Evolutionary conservation across 2,888 invertebrate species (phyloP).

Genomic region (Rutpela maculata): DNA sequence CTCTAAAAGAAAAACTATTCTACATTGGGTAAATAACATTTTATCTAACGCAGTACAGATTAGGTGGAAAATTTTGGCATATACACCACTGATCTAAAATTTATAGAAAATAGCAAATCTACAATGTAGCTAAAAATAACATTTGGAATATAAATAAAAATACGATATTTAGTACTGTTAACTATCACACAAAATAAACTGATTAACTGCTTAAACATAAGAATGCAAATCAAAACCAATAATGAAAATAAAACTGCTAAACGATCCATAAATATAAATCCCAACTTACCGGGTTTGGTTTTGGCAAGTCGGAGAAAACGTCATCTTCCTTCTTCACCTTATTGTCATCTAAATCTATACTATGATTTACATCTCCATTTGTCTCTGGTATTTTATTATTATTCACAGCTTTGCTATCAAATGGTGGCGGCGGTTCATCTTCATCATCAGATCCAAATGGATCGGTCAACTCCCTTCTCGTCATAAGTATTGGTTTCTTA

Average conservation of each 20-base stretch:
- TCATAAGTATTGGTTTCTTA: slow-evolving; percentile 80
- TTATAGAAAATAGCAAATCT: not conserved
- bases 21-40: not conserved
- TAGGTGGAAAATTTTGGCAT: not conserved
- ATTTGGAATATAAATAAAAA: not conserved
- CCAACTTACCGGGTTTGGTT: slow-evolving; percentile 70
- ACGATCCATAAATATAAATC: slow-evolving; percentile 16
- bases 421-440: slow-evolving; percentile 75
- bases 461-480: slow-evolving; percentile 89
- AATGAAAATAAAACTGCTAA: slow-evolving; percentile 21
- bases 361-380: slow-evolving; percentile 62
- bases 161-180: not conserved
- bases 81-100: not conserved
- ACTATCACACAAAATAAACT: not conserved
- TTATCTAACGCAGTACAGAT: not conserved
- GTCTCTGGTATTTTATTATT: slow-evolving; percentile 59
- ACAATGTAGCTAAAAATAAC: not conserved
- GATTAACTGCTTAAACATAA: not conserved
- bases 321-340: slow-evolving; percentile 55
- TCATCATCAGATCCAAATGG: slow-evolving; percentile 94
- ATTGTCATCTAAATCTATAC: slow-evolving; percentile 52
- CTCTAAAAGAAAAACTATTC: not conserved
- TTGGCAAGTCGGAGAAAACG: slow-evolving; percentile 67
- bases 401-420: slow-evolving; percentile 56
- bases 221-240: slow-evolving; percentile 14